phyloP scores from a whole-genome alignment of 2,888 invertebrate genomes.

The Pinctada fucata region DNA sequence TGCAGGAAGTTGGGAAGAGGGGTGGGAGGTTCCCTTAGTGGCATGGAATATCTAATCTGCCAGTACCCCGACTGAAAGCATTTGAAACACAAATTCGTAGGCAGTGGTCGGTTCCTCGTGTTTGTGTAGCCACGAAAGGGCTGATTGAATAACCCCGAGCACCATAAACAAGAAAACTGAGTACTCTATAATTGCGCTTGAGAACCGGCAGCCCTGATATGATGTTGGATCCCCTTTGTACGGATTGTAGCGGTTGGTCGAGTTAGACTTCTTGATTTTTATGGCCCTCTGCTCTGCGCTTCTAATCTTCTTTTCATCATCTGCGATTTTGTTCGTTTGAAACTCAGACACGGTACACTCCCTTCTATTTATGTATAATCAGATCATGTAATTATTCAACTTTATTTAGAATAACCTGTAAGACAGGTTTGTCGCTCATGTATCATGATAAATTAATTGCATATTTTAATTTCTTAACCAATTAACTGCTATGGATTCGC shows the following conservation, averaged over 20 bases:
- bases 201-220: slow-evolving; percentile 6
- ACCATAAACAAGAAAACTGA: neutral
- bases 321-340: neutral
- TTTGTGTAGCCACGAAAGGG: neutral
- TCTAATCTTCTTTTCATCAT: neutral
- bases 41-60: slow-evolving; percentile 7
- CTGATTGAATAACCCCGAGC: slow-evolving; percentile 1
- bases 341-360: neutral
- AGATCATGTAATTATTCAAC: too few species aligned
- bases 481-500: too few species aligned
- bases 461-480: too few species aligned
- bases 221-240: neutral
- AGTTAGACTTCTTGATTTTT: neutral
- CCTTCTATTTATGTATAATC: too few species aligned
- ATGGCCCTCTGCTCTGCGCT: neutral
- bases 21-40: neutral
- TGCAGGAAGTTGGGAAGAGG: neutral
- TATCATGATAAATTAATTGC: too few species aligned
- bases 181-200: neutral
- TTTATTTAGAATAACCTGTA: too few species aligned
- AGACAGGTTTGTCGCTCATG: too few species aligned
- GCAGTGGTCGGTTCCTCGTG: slow-evolving; percentile 4
- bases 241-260: neutral
- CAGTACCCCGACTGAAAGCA: slow-evolving; percentile 8
- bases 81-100: slow-evolving; percentile 12